Evolutionary conservation across 2,797 vertebrate genomes (phyloP).

Genomic region (Luscinia megarhynchos): DNA sequence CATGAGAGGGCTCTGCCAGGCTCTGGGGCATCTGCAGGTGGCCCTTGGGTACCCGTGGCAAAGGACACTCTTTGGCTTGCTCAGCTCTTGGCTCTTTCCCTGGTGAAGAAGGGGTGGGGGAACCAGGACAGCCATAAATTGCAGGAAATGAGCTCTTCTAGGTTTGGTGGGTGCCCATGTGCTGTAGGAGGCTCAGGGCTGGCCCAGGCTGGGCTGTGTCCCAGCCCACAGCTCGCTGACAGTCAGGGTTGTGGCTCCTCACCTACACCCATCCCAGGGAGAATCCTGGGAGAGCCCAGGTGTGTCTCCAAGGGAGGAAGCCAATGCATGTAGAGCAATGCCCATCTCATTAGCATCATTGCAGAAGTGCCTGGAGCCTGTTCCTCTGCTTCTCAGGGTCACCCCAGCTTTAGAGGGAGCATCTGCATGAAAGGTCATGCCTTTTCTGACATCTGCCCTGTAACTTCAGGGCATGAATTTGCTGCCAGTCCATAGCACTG

Average conservation of each 20-base stretch:
- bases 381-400: not conserved
- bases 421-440: not conserved
- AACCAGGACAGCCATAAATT: not conserved
- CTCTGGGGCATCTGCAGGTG: fast-evolving
- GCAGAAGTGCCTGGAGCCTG: not conserved
- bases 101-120: not conserved
- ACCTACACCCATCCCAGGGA: not conserved
- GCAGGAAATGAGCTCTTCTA: not conserved
- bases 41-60: not conserved
- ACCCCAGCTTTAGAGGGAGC: not conserved
- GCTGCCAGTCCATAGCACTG: not conserved
- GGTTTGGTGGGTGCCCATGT: not conserved
- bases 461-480: not conserved
- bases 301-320: not conserved
- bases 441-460: not conserved
- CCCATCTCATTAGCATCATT: not conserved
- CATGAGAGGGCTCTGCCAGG: not conserved
- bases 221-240: fast-evolving
- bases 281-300: not conserved
- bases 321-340: fast-evolving
- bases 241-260: not conserved
- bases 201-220: not conserved
- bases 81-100: not conserved
- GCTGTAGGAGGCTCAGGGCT: not conserved
- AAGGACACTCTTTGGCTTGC: not conserved